Base-by-base conservation (phyloP, 1,140 invertebrate genomes). In the Chelonus insularis region DNA sequence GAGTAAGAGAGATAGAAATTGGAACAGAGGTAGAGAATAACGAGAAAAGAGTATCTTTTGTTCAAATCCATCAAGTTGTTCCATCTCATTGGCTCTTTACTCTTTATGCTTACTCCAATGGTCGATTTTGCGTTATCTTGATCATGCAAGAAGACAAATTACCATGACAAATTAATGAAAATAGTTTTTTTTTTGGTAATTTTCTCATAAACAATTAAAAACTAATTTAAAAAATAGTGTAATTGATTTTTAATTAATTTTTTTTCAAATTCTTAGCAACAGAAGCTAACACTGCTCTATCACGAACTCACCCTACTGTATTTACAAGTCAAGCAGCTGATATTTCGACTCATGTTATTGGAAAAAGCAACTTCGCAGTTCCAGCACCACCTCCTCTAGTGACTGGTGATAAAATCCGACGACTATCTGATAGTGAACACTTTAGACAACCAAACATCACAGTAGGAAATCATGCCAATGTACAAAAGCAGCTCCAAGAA, bases 401-500 rank as follows among this genome's bases (percentile, higher is more conserved):
- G 2, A 66, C 72, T 7, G 69, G 65, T 14, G 86, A 87, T 52
- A 87, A 87, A 72, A 72, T 80, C 11, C 78, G 86, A 21, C 80
- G 86, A 65, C 84, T 88, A 71, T 87, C 86, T 32, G 86, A 88
- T 64, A 85, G 85, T 32, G 86, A 88, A 66, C 83, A 86, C 57
- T 86, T 87, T 71, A 79, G 84, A 32, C 80, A 84, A 62, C 83
- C 84, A 0, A 82, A 85, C 23, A 75, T 83, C 37, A 85, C 85
- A n/a, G 75, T 80, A 12, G 67, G 72, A 6, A 73, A 71, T 5
- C 77, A 78, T 23, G 65, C 75, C 6, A 72, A 70, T 23, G 75
- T 80, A n/a, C 77, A 79, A 29, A 77, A 84, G 65, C 76, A 84
- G 39, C 75, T 85, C 7, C 84, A 85, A 52, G 84, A 85, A 66